phyloP scores from a whole-genome alignment of 2,797 vertebrate species.

The Menidia menidia region DNA sequence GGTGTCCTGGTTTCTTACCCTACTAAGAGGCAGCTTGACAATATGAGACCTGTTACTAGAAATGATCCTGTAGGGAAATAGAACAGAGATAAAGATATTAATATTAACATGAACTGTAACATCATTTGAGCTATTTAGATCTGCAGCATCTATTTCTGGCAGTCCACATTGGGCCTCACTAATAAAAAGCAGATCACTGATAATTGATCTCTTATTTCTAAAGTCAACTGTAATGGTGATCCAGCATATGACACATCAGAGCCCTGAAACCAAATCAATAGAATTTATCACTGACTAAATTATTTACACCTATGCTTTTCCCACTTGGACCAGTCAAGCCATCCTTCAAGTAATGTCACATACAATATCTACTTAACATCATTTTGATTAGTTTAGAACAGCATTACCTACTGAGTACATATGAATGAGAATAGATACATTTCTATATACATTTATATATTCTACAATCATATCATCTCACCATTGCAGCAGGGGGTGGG shows the following conservation, averaged over 20 bases:
- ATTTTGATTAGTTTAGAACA: too few species aligned
- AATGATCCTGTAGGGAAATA: slow-evolving; percentile 90
- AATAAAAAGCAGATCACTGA: neutral
- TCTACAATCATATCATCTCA: slow-evolving; percentile 65
- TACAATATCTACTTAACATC: neutral
- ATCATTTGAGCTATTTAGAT: slow-evolving; percentile 9
- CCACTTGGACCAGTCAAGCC: neutral
- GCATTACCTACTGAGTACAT: neutral
- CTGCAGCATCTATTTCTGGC: neutral
- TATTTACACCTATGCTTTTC: neutral
- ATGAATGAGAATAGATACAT: slow-evolving; percentile 3
- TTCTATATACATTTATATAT: slow-evolving; percentile 9
- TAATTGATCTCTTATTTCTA: neutral
- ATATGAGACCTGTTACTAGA: slow-evolving; percentile 99
- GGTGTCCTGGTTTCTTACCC: slow-evolving; percentile 82
- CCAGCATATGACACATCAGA: neutral
- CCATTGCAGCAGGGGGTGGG: slow-evolving; percentile 97
- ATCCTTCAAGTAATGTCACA: neutral
- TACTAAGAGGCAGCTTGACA: slow-evolving; percentile 98
- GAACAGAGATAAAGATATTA: slow-evolving; percentile 37
- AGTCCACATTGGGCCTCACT: neutral
- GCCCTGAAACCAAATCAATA: neutral
- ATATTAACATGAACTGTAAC: slow-evolving; percentile 1
- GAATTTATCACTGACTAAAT: neutral
- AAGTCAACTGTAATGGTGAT: neutral